These are phyloP conservation scores for Brachyrhaphis roseni DNA, from an alignment of 2,797 vertebrate genomes.

Conservation along the genomic window DNA sequence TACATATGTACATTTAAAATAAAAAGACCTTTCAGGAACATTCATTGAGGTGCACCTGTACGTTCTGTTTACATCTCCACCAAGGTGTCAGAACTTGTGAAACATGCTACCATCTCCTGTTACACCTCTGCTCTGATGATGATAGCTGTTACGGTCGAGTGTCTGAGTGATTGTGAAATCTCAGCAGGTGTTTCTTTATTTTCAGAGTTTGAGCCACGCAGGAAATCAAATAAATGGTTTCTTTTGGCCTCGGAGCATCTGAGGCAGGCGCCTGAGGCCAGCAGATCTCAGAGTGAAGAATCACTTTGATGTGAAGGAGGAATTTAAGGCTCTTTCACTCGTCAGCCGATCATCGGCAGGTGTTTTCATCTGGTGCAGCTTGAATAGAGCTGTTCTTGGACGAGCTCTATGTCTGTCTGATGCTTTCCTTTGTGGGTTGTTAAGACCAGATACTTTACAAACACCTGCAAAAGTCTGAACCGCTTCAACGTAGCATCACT, in stretches of 20 bases:
- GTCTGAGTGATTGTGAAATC: background rate
- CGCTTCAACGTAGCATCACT: background rate
- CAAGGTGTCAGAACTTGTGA: background rate
- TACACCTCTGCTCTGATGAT: background rate
- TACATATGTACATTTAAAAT: background rate
- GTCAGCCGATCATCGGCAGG: background rate
- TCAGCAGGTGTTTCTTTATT: slow-evolving; percentile 7
- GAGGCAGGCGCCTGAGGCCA: background rate
- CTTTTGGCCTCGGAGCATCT: background rate
- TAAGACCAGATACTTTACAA: background rate
- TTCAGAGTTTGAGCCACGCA: background rate
- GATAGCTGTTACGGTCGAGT: background rate
- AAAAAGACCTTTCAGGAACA: background rate
- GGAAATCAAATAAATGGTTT: background rate
- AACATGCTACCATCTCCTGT: background rate
- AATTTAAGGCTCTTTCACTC: slow-evolving; percentile 1
- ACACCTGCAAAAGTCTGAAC: background rate
- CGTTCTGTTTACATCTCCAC: background rate
- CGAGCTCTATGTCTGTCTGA: background rate
- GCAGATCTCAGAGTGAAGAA: slow-evolving; percentile 1
- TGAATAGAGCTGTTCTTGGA: background rate
- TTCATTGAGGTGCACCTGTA: background rate
- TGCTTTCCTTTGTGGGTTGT: background rate
- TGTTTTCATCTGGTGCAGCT: background rate
- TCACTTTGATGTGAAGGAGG: slow-evolving; percentile 7